Percentiles rank a stretch among this genome's conserved stretches.
phyloP scores from a whole-genome alignment of 2,888 invertebrate genomes.

The Apamea monoglypha region DNA sequence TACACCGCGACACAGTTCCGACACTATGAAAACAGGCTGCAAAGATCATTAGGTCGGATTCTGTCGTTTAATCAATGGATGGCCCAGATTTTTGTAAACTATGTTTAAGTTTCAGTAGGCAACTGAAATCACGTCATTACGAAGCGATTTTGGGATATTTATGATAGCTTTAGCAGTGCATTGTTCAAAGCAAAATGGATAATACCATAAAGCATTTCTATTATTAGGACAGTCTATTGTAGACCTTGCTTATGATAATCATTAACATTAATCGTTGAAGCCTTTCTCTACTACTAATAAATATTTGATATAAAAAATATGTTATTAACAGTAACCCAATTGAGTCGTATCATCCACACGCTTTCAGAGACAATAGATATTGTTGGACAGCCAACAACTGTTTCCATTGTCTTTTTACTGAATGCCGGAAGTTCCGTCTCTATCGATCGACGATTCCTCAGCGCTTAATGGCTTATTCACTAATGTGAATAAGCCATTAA shows the following conservation, averaged over 20 bases:
- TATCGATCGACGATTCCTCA: constrained; percentile 27
- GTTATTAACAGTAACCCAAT: constrained; percentile 6
- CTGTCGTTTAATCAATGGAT: constrained; percentile 46
- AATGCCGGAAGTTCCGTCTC: constrained; percentile 32
- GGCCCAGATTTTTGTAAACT: constrained; percentile 21
- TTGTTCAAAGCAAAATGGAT: not conserved
- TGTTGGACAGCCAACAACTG: constrained; percentile 21
- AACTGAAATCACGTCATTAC: not conserved
- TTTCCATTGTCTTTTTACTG: not conserved
- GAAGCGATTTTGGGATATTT: constrained; percentile 9
- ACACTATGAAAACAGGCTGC: constrained; percentile 44
- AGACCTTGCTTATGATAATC: not conserved
- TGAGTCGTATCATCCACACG: not conserved
- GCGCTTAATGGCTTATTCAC: too few species aligned
- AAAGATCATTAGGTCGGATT: constrained; percentile 62
- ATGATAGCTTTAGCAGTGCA: not conserved
- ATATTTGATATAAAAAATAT: not conserved
- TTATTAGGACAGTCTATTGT: not conserved
- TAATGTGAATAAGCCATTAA: constrained; percentile 50
- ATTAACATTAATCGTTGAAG: not conserved
- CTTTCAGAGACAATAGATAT: constrained; percentile 19
- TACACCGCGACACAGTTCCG: constrained; percentile 66
- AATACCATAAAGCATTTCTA: not conserved
- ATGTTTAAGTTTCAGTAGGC: not conserved
- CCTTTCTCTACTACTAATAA: not conserved